Base-by-base conservation (phyloP, 2,888 invertebrate genomes). In the Busseola fusca region DNA sequence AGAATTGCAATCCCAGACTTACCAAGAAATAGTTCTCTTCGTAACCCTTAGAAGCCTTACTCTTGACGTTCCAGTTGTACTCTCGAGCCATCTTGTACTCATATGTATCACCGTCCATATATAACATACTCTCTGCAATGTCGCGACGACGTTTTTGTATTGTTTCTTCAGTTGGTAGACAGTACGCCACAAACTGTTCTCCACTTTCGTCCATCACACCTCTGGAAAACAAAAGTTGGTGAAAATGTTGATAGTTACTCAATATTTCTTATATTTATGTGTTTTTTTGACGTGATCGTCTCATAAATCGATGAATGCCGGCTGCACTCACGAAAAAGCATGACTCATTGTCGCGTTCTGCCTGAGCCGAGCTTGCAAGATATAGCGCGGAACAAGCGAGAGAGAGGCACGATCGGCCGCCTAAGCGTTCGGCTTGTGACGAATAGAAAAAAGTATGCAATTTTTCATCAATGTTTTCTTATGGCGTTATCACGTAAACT, bases 141-240 rank as follows among this genome's bases (percentile, higher is more conserved):
- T 99, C 99, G 57, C 97, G 96, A 70, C 98, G 97, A 42, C 99
- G 96, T 93, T 99, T 99, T 82, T 97, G 97, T 83, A 99, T 95
- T 0, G 99, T 99, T 16, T 98, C 98, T 54, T 98, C 98, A 0
- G 98, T 98, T 0, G 99, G 99, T 80, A 99, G 94, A 96, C 99
- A 99, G 94, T 99, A 99, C 0, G 99, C 99, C 0, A 99, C 99
- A 94, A 99, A 99, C 93, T 99, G 99, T 93, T 99, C 99, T 34
- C 99, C 99, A 88, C 98, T 99, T 93, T 99, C 99, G 90, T 99
- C 99, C 98, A 99, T 99, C 91, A 99, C 99, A 97, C 99, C 99
- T 92, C 98, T 98, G 92, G 27, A 93, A 83, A 42, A 65, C 21
- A 58, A 52, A 16, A 50, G n/a, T 50, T 74, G 54, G 30, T 64